phyloP scores from a whole-genome alignment of 1,140 invertebrate species.

The Drosophila paulistorum region DNA sequence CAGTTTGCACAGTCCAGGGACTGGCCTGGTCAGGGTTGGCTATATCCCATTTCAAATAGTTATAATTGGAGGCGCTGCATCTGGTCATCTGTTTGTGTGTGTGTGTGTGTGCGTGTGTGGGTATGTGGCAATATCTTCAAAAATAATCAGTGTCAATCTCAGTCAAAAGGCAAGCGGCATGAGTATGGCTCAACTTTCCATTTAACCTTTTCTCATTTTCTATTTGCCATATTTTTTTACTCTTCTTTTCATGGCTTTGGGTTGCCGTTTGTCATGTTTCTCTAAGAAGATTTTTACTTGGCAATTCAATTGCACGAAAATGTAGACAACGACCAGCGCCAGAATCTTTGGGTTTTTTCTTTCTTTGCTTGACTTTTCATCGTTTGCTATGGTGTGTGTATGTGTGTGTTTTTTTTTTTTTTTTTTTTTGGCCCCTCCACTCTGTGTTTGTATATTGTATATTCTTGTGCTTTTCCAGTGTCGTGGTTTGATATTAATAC shows the following conservation, averaged over 20 bases:
- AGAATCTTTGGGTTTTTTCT: slow-evolving; percentile 12
- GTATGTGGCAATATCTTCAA: slow-evolving; percentile 62
- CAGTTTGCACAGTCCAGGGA: slow-evolving; percentile 3
- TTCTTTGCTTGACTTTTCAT: slow-evolving; percentile 8
- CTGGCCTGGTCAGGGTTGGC: neutral
- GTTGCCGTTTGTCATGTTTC: slow-evolving; percentile 47
- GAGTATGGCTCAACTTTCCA: slow-evolving; percentile 65
- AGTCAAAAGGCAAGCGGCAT: slow-evolving; percentile 4
- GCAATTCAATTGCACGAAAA: slow-evolving; percentile 71
- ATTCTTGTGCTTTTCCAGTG: slow-evolving; percentile 39
- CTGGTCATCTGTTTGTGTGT: slow-evolving; percentile 1
- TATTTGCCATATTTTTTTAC: slow-evolving; percentile 8
- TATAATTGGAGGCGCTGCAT: slow-evolving; percentile 66
- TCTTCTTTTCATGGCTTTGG: slow-evolving; percentile 43
- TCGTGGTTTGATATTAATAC: slow-evolving; percentile 74
- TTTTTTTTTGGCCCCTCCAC: neutral
- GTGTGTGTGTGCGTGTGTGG: slow-evolving; percentile 37
- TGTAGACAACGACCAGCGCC: slow-evolving; percentile 27
- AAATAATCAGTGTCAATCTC: slow-evolving; percentile 67
- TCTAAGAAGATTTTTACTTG: slow-evolving; percentile 54
- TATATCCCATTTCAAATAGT: slow-evolving; percentile 68
- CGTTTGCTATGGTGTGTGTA: neutral
- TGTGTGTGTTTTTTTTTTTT: too few species aligned
- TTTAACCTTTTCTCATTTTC: slow-evolving; percentile 73
- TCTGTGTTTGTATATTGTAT: neutral